phyloP scores from a whole-genome alignment of 2,113 vertebrate genomes.

The Antennarius striatus region DNA sequence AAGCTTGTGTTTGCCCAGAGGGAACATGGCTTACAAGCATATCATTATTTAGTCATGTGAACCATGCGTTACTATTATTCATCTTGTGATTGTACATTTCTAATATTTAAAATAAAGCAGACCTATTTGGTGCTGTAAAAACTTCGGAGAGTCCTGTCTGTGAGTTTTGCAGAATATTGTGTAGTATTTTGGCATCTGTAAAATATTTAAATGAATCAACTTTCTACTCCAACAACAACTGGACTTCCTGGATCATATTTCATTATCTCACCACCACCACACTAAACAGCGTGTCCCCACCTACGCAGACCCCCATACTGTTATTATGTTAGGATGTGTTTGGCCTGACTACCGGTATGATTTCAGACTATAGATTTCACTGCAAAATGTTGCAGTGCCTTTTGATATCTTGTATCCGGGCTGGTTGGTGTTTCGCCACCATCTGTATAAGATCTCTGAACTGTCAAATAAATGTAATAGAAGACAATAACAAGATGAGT shows the following conservation, averaged over 20 bases:
- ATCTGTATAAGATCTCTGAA: background rate
- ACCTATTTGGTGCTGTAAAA: background rate
- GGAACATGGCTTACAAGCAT: background rate
- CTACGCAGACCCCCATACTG: background rate
- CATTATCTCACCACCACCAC: background rate
- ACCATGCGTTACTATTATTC: too few species aligned
- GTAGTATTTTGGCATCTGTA: background rate
- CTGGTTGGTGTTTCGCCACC: too few species aligned
- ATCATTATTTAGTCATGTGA: background rate
- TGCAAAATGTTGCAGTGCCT: too few species aligned
- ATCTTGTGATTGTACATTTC: background rate
- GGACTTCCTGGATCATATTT: constrained; percentile 4
- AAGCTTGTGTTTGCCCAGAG: too few species aligned
- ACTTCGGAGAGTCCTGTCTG: too few species aligned
- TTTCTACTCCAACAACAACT: background rate
- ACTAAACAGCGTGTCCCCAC: too few species aligned
- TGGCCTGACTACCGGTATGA: background rate
- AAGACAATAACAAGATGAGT: too few species aligned
- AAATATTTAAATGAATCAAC: background rate
- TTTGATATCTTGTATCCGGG: too few species aligned
- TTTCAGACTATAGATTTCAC: too few species aligned
- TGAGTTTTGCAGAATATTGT: too few species aligned
- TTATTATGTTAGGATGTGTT: background rate
- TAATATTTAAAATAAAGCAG: background rate
- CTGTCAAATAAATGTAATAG: too few species aligned